Evolutionary conservation across 2,113 vertebrate species (phyloP).

Genomic region (Amphilophus citrinellus): DNA sequence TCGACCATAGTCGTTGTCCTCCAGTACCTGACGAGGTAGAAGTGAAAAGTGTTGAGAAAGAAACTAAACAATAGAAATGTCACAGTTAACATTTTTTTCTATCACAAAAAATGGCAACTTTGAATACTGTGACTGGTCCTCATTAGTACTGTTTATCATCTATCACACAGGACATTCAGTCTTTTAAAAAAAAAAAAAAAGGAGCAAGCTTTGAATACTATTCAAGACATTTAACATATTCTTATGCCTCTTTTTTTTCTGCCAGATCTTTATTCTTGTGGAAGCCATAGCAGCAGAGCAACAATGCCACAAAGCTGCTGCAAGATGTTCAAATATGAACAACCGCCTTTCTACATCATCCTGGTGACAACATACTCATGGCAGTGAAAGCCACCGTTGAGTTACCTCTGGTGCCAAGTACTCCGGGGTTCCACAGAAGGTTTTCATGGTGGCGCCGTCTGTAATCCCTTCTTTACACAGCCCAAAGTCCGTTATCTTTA

Average conservation of each 20-base stretch:
- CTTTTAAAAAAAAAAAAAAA: no score
- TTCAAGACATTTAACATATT: no score
- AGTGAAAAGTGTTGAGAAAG: not conserved
- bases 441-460: constrained; percentile 98
- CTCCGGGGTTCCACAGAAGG: constrained; percentile 98
- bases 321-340: no score
- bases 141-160: not conserved
- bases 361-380: not conserved
- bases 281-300: no score
- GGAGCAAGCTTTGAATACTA: no score
- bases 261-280: no score
- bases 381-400: not conserved
- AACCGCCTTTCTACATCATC: not conserved
- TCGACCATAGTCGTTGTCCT: constrained; percentile 96
- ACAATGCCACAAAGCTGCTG: no score
- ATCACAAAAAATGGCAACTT: not conserved
- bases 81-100: not conserved
- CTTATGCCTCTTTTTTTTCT: no score
- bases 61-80: not conserved
- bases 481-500: constrained; percentile 98
- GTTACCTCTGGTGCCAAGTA: constrained; percentile 96
- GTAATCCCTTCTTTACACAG: constrained; percentile 99
- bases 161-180: not conserved
- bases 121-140: not conserved
- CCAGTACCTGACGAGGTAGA: constrained; percentile 86